These are phyloP conservation scores for Tragelaphus eurycerus DNA, from an alignment of 2,797 vertebrate species.

Conservation along the genomic window DNA sequence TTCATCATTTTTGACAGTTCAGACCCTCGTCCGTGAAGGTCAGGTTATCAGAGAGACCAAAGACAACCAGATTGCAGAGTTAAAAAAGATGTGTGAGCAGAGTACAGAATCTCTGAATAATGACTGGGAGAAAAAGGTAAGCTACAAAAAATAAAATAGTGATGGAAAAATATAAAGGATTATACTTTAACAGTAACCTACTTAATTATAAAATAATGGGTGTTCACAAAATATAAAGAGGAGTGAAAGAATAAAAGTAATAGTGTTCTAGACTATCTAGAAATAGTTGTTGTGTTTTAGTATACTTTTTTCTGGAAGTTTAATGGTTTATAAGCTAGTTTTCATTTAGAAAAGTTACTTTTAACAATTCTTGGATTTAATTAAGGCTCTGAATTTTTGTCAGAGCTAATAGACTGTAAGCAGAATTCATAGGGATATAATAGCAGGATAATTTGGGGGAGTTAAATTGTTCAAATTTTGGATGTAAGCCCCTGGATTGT, in stretches of 20 bases:
- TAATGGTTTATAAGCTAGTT: neutral
- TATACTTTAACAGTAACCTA: neutral
- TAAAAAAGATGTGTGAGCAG: constrained; percentile 94
- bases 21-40: constrained; percentile 93
- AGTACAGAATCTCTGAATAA: constrained; percentile 91
- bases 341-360: constrained; percentile 14
- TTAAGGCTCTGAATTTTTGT: neutral
- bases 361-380: neutral
- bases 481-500: neutral
- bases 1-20: constrained; percentile 87
- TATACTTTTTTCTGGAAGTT: neutral
- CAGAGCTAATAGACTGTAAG: neutral
- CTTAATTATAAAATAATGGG: neutral
- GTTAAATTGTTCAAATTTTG: neutral
- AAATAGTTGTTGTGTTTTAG: neutral
- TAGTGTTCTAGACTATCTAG: neutral
- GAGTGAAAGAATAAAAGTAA: neutral
- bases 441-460: neutral
- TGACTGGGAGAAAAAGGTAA: constrained; percentile 97
- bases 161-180: neutral
- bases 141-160: neutral
- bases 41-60: constrained; percentile 93
- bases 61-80: constrained; percentile 94
- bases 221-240: neutral
- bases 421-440: neutral